Evolutionary conservation across 2,888 invertebrate species (phyloP).

Genomic region (Trilocha varians): DNA sequence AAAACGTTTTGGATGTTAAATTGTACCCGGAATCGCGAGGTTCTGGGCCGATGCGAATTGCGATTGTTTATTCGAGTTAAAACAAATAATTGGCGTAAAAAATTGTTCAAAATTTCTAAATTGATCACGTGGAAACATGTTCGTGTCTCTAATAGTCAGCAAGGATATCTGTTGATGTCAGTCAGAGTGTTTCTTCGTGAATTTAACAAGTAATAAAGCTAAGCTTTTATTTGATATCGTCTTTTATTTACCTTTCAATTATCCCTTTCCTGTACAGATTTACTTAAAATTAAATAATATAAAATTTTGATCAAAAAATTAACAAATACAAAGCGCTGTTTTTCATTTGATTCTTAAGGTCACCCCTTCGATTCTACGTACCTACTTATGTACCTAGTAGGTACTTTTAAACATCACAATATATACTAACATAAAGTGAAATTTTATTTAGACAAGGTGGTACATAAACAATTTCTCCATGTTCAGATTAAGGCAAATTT

Average conservation of each 20-base stretch:
- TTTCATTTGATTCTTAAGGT: too few species aligned
- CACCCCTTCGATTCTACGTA: too few species aligned
- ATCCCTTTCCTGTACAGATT: not conserved
- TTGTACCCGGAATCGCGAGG: not conserved
- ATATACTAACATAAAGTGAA: too few species aligned
- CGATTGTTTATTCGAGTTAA: slow-evolving; percentile 35
- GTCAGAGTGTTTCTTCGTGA: slow-evolving; percentile 76
- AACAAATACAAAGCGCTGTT: too few species aligned
- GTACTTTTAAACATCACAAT: too few species aligned
- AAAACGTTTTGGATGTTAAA: slow-evolving; percentile 24
- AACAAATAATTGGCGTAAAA: slow-evolving; percentile 6
- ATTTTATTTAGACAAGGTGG: too few species aligned
- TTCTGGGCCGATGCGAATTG: slow-evolving; percentile 20
- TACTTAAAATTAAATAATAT: too few species aligned
- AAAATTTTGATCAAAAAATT: too few species aligned
- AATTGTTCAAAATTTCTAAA: slow-evolving; percentile 59
- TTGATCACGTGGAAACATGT: slow-evolving; percentile 50
- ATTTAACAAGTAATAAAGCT: slow-evolving; percentile 83
- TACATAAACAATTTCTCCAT: too few species aligned
- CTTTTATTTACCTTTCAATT: slow-evolving; percentile 46
- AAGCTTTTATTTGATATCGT: slow-evolving; percentile 79
- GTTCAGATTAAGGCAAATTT: too few species aligned
- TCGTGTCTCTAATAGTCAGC: slow-evolving; percentile 56
- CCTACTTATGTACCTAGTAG: too few species aligned
- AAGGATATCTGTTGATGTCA: slow-evolving; percentile 63